These are phyloP conservation scores for Sphaerophoria taeniata DNA, from an alignment of 2,888 invertebrate species.

Conservation along the genomic window DNA sequence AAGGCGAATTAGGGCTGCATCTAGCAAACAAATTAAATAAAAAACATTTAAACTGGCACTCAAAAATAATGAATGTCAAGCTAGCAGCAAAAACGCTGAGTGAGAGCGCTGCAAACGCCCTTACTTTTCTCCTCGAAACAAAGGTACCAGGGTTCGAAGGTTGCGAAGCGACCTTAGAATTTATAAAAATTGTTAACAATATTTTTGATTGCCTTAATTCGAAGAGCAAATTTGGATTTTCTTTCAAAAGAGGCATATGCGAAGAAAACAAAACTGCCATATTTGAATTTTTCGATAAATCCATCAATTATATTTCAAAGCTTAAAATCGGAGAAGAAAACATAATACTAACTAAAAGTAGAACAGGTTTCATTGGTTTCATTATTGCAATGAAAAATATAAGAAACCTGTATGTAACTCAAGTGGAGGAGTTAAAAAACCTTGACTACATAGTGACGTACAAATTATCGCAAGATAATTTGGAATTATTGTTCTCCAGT, in stretches of 20 bases:
- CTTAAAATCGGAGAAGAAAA: not conserved
- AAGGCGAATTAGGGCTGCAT: too few relatives aligned
- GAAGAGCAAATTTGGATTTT: not conserved
- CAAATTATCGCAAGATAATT: conserved; percentile 9
- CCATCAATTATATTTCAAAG: not conserved
- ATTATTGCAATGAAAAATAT: not conserved
- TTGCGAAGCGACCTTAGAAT: too few relatives aligned
- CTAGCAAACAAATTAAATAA: too few relatives aligned
- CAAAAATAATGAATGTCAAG: too few relatives aligned
- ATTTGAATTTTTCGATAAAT: not conserved
- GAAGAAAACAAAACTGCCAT: not conserved
- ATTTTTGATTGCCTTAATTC: not conserved
- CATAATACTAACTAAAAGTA: conserved; percentile 5
- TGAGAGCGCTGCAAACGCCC: too few relatives aligned
- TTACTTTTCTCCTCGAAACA: too few relatives aligned
- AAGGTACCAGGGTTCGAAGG: too few relatives aligned
- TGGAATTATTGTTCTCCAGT: conserved; percentile 19
- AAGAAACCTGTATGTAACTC: not conserved
- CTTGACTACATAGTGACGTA: not conserved
- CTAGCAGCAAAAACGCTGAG: too few relatives aligned
- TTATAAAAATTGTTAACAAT: too few relatives aligned
- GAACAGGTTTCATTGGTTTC: not conserved
- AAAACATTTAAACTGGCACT: too few relatives aligned
- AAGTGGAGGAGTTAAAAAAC: not conserved
- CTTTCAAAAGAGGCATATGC: not conserved